Evolutionary conservation across 2,113 vertebrate genomes (phyloP).

Genomic region (Muscicapa adusta): DNA sequence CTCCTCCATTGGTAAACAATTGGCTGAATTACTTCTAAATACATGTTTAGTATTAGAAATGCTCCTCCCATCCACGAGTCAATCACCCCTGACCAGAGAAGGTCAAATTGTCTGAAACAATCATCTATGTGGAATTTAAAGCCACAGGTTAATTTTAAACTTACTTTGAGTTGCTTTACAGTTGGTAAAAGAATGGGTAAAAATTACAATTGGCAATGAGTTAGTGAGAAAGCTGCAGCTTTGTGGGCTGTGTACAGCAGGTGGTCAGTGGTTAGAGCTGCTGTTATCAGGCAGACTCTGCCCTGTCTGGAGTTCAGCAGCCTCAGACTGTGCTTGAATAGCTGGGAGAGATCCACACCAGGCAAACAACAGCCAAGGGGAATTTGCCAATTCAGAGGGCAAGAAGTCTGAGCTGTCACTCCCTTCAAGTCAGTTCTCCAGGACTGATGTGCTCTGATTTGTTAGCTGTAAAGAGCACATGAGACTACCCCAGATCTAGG

Average conservation of each 20-base stretch:
- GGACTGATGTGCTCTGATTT: background rate
- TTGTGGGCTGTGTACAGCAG: background rate
- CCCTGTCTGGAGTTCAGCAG: background rate
- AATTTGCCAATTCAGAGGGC: background rate
- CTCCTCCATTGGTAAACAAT: slow-evolving; percentile 2
- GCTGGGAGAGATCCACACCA: background rate
- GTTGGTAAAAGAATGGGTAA: background rate
- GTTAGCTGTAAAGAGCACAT: background rate
- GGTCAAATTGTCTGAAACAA: background rate
- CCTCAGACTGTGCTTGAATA: background rate
- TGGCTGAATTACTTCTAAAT: background rate
- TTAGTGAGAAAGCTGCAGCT: background rate
- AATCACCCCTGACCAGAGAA: background rate
- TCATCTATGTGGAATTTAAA: background rate
- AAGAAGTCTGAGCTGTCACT: background rate
- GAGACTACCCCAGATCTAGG: background rate
- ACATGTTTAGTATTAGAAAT: background rate
- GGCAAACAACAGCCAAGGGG: background rate
- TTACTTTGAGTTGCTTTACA: background rate
- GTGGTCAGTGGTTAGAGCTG: background rate
- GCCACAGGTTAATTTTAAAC: background rate
- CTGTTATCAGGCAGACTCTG: background rate
- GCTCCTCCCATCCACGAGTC: background rate
- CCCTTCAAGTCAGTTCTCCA: background rate
- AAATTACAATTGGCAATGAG: background rate